Evolutionary conservation across 1,140 invertebrate species (phyloP), one percentile per base, ranked within the genome.

Genomic region (Brachionus rubens): DNA sequence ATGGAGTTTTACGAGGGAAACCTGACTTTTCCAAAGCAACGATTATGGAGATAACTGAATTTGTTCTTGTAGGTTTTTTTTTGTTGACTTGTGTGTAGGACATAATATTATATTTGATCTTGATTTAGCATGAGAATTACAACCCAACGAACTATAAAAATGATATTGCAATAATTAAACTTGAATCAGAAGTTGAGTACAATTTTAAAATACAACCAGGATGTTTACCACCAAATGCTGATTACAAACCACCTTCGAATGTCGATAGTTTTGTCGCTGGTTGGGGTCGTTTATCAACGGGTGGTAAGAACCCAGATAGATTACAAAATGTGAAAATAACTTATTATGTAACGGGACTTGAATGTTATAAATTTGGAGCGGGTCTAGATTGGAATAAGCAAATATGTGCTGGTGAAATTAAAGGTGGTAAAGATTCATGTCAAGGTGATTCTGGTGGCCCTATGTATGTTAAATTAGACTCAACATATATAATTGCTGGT

Each of bases 151-250:
- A 43, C 16, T 33, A 47, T 5, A 19, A 40, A 2, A 50, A 72
- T 52, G 67, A 72, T 36, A 72, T 72, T 48, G 67, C 67, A 10
- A 28, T 72, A 36, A 14, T 72, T 47, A 48, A 72, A 21, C 30
- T 72, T 19, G 46, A 72, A 48, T 26, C 24, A 40, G 28, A 48
- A 9, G 28, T 72, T 0, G 0, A 12, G 9, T 41, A 6, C 4
- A 40, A 33, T 2, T 19, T 43, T 16, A 47, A 4, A 3, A 21
- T 52, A 2, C 67, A 72, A 21, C 36, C 26, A 6, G 67, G 21
- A 12, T 72, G 67, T 36, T 33, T 72, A 12, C 41, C 67, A 14
- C 26, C 21, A 9, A 33, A 46, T 10, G 12, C 62, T 16, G 33
- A 43, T 9, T 67, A 41, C 43, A 3, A 41, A 12, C 62, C 62